A percentile compares a stretch with the other conserved stretches of the same genome.
Evolutionary conservation across 2,888 invertebrate species (phyloP).

Genomic region (Pelosia muscerda): DNA sequence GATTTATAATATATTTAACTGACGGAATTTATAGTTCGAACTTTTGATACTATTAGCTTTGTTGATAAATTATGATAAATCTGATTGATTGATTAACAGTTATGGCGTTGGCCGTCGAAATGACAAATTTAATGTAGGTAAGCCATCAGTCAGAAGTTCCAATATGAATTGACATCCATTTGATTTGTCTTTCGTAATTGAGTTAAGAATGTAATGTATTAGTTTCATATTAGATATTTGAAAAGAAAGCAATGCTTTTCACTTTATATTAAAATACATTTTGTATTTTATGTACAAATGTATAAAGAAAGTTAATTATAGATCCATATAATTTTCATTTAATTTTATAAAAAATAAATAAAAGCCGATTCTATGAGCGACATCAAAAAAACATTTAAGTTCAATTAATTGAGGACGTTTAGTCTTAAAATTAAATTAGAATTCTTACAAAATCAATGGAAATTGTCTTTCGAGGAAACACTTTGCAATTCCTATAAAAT

Average conservation of each 20-base stretch:
- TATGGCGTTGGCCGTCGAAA: not conserved
- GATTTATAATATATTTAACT: slow-evolving; percentile 35
- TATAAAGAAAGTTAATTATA: no score
- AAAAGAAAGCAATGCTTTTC: not conserved
- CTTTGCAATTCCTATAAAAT: not conserved
- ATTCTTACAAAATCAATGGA: not conserved
- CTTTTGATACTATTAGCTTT: slow-evolving; percentile 7
- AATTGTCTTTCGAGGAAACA: not conserved
- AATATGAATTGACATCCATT: not conserved
- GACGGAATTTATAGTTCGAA: slow-evolving; percentile 26
- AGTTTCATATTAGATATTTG: not conserved
- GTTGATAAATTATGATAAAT: slow-evolving; percentile 8
- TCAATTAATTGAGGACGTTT: not conserved
- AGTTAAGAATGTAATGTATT: not conserved
- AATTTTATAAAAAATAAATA: not conserved
- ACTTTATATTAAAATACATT: no score
- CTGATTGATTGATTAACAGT: slow-evolving; percentile 13
- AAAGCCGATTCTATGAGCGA: not conserved
- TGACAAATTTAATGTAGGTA: not conserved
- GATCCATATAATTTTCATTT: not conserved
- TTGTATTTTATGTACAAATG: no score
- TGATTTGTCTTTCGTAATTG: not conserved
- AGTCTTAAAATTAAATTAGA: not conserved
- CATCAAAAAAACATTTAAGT: not conserved
- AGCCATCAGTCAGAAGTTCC: not conserved